Evolutionary conservation across 2,888 invertebrate species (phyloP), one percentile per base, ranked within the genome.

Genomic region (Synergus itoensis): DNA sequence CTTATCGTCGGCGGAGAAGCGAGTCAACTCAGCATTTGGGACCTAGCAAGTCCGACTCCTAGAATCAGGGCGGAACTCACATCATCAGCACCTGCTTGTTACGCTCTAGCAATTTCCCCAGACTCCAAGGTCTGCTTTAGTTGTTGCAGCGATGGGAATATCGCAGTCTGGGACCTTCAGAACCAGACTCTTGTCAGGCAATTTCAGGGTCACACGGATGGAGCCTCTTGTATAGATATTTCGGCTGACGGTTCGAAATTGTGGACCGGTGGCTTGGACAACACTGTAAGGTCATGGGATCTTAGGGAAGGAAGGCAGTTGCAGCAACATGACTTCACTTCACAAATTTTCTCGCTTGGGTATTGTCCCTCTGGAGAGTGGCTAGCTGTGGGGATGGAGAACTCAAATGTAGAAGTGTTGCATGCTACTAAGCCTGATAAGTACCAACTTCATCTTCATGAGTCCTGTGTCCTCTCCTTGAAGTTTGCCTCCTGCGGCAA

Each of bases 51-150:
- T 87, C 97, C 98, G 62, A 98, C 98, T 86, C 98, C 98, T 79
- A 94, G 98, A 79, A 98, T 98, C 90, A 97, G 98, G 91, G 98
- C 98, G 14, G 98, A 99, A 91, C 93, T 97, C 78, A 96, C 97
- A 36, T 97, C 96, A 1, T 97, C 97, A 81, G 98, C 99, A 81
- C 99, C 99, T 40, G 99, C 99, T 0, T 99, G 99, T 93, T 99
- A 99, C 92, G 99, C 99, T 77, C 95, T 99, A 77, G 99, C 99
- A 82, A 98, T 99, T 88, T 98, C 98, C 87, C 98, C 98, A 0
- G 99, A 99, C 93, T 97, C 98, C 81, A 99, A 99, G 94, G 97
- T 98, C 82, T 99, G 99, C 94, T 99, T 99, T 94, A 98, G 98
- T 91, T 99, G 99, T 92, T 99, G 99, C 94, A 98, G 98, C 88